These are phyloP conservation scores for Drosophila fulvimacula DNA, from an alignment of 2,888 invertebrate genomes.

Conservation along the genomic window DNA sequence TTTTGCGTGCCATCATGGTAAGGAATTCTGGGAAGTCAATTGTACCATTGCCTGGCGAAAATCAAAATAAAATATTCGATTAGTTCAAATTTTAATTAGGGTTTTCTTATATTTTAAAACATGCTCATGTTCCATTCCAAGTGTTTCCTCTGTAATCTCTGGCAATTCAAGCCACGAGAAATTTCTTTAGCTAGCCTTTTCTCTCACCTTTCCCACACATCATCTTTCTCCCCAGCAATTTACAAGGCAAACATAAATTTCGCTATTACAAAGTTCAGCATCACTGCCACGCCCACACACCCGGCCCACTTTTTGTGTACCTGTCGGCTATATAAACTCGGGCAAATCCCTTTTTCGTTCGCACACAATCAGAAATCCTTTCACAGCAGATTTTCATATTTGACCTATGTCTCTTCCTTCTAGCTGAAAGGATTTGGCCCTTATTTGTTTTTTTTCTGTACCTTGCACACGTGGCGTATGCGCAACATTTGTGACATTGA, in stretches of 20 bases:
- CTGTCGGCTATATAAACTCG: constrained; percentile 42
- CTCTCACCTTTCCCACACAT: neutral
- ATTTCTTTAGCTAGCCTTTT: too few species aligned
- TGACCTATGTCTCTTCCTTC: constrained; percentile 17
- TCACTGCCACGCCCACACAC: constrained; percentile 18
- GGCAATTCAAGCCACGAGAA: too few species aligned
- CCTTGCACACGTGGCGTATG: constrained; percentile 48
- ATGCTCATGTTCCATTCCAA: neutral
- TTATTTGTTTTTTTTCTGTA: neutral
- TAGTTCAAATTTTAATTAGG: neutral
- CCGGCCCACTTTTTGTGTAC: constrained; percentile 21
- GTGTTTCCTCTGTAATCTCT: neutral
- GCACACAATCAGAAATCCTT: constrained; percentile 40
- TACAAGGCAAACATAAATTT: constrained; percentile 24
- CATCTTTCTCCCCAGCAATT: constrained; percentile 30
- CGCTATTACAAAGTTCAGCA: neutral
- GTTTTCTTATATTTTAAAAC: too few species aligned
- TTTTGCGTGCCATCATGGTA: constrained; percentile 99
- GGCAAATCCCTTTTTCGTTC: constrained; percentile 42
- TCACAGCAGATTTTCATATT: constrained; percentile 68
- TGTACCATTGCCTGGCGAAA: constrained; percentile 95
- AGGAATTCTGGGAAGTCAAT: constrained; percentile 99
- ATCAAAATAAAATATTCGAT: neutral
- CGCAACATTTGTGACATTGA: constrained; percentile 53
- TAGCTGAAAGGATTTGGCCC: constrained; percentile 4